A percentile compares a stretch with the other conserved stretches of the same genome.
Conservation (phyloP, 2,113 vertebrate genomes). For the Psittacus erithacus region DNA sequence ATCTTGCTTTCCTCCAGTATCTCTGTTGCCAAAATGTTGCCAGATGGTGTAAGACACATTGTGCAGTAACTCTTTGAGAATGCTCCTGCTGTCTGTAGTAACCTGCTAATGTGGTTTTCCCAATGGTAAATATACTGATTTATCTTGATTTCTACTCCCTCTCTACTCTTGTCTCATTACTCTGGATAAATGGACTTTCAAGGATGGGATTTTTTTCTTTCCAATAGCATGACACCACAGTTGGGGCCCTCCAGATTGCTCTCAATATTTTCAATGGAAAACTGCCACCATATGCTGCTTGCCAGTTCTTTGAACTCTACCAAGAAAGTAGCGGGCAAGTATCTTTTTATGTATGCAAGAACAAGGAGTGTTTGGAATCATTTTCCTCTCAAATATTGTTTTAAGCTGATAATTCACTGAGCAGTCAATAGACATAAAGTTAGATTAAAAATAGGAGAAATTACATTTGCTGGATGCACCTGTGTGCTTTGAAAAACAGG, state of each 20-base stretch:
- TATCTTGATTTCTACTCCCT: neutral
- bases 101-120: neutral
- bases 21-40: neutral
- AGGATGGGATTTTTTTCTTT: neutral
- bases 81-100: neutral
- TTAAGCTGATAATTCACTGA: neutral
- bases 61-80: neutral
- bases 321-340: conserved; percentile 84
- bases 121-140: neutral
- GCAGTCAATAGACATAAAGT: neutral
- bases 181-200: neutral
- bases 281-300: conserved; percentile 85
- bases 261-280: conserved; percentile 83
- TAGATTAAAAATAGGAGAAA: neutral
- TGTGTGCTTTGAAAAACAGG: neutral
- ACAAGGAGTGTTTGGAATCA: neutral
- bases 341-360: neutral
- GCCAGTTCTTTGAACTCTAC: conserved; percentile 88
- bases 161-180: neutral
- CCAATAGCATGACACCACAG: conserved; percentile 81
- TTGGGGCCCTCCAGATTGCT: conserved; percentile 86
- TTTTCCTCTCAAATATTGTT: neutral
- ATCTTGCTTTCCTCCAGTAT: neutral
- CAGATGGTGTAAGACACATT: neutral
- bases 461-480: neutral